Evolutionary conservation across 1,140 invertebrate species (phyloP).

Genomic region (Arctopsyche grandis): DNA sequence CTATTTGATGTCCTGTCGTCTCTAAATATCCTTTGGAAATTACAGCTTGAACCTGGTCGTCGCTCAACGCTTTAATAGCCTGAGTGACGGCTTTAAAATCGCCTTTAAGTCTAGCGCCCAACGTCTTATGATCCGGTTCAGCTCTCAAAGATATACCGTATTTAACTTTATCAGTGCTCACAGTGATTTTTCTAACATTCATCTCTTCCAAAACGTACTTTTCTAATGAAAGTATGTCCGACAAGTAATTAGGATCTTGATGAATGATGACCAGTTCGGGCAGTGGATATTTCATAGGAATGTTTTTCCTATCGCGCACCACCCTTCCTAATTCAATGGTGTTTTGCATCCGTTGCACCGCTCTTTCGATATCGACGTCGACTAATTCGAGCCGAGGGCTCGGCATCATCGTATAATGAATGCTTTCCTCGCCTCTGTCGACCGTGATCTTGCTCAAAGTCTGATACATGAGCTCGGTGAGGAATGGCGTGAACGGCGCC

Average conservation of each 20-base stretch:
- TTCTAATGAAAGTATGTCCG: slow-evolving; percentile 85
- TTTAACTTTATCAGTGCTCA: slow-evolving; percentile 91
- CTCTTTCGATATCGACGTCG: slow-evolving; percentile 86
- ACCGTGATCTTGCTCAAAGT: slow-evolving; percentile 73
- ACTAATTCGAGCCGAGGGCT: slow-evolving; percentile 78
- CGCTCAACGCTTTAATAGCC: slow-evolving; percentile 83
- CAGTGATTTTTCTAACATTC: slow-evolving; percentile 89
- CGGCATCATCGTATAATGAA: slow-evolving; percentile 92
- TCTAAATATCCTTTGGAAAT: slow-evolving; percentile 76
- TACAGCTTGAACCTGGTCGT: slow-evolving; percentile 84
- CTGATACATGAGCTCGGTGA: slow-evolving; percentile 97
- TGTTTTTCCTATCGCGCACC: slow-evolving; percentile 90
- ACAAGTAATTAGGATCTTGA: slow-evolving; percentile 79
- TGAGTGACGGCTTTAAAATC: slow-evolving; percentile 89
- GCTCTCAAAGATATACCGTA: slow-evolving; percentile 94
- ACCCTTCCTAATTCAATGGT: slow-evolving; percentile 95
- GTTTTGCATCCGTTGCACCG: slow-evolving; percentile 92
- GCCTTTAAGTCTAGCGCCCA: slow-evolving; percentile 89
- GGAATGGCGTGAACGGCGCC: slow-evolving; percentile 97
- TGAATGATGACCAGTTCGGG: slow-evolving; percentile 96
- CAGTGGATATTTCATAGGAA: slow-evolving; percentile 96
- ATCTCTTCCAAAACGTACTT: slow-evolving; percentile 93
- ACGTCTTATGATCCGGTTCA: slow-evolving; percentile 87
- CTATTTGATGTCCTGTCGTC: slow-evolving; percentile 81
- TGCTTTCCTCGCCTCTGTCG: slow-evolving; percentile 71